These are phyloP conservation scores for Lycocorax pyrrhopterus DNA, from an alignment of 2,113 vertebrate species.

Conservation along the genomic window DNA sequence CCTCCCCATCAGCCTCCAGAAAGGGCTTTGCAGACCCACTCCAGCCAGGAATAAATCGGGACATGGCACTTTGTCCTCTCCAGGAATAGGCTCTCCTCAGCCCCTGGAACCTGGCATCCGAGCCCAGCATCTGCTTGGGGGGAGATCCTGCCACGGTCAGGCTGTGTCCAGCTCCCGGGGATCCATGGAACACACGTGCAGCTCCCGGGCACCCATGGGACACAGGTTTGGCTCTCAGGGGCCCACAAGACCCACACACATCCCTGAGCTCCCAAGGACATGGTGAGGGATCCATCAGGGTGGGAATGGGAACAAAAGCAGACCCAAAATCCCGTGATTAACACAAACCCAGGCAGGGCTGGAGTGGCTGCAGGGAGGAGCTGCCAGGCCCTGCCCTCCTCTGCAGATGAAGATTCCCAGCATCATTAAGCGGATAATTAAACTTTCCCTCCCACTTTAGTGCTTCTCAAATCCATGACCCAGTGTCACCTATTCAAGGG, in stretches of 20 bases:
- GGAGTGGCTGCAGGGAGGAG: background rate
- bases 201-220: background rate
- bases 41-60: background rate
- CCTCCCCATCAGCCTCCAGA: background rate
- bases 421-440: conserved; percentile 2
- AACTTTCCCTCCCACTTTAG: background rate
- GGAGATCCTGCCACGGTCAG: rapidly evolving
- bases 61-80: background rate
- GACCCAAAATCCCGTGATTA: background rate
- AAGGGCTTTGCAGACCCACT: background rate
- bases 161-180: background rate
- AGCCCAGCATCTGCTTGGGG: background rate
- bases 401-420: background rate
- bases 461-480: background rate
- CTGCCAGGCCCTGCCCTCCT: background rate
- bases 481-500: background rate
- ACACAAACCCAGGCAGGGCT: background rate
- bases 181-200: rapidly evolving
- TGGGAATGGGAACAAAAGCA: background rate
- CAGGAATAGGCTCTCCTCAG: background rate
- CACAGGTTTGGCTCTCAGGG: background rate
- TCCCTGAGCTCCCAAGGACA: background rate
- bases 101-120: rapidly evolving
- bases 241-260: rapidly evolving
- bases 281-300: rapidly evolving